Conservation (phyloP, 2,113 vertebrate genomes). For the Micromys minutus region DNA sequence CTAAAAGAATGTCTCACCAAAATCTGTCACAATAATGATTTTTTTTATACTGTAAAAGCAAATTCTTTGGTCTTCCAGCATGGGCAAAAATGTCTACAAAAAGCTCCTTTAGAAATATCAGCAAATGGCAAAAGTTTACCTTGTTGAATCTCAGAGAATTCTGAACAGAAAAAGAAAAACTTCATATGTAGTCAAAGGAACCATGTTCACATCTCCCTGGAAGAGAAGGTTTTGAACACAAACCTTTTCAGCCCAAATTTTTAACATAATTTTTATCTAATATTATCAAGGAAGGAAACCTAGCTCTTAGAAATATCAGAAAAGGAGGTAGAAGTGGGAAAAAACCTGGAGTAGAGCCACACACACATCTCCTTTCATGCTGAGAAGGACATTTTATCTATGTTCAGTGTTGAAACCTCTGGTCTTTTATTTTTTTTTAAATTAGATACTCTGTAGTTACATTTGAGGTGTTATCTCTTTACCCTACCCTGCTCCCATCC, state of each 20-base stretch:
- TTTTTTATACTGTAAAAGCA: background rate
- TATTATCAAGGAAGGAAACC: conserved; percentile 3
- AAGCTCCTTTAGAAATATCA: conserved; percentile 47
- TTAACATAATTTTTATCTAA: conserved; percentile 7
- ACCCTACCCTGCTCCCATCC: no score
- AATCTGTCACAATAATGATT: background rate
- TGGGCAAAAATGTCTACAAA: background rate
- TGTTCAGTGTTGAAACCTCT: background rate
- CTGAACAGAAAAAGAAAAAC: conserved; percentile 63
- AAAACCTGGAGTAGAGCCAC: background rate
- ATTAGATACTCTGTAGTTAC: no score
- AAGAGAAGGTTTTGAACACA: conserved; percentile 38
- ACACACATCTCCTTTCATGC: background rate
- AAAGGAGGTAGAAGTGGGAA: background rate
- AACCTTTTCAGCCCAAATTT: conserved; percentile 39
- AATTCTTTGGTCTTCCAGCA: background rate
- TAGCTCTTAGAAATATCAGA: conserved; percentile 6
- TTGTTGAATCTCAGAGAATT: conserved; percentile 62
- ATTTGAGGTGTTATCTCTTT: no score
- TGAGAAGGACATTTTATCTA: background rate
- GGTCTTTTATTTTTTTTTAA: no score
- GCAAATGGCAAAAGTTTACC: conserved; percentile 53
- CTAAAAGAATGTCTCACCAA: background rate
- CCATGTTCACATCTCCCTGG: background rate
- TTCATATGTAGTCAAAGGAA: conserved; percentile 58